Evolutionary conservation across 2,797 vertebrate species (phyloP).

Genomic region (Enteromius trimaculatus): DNA sequence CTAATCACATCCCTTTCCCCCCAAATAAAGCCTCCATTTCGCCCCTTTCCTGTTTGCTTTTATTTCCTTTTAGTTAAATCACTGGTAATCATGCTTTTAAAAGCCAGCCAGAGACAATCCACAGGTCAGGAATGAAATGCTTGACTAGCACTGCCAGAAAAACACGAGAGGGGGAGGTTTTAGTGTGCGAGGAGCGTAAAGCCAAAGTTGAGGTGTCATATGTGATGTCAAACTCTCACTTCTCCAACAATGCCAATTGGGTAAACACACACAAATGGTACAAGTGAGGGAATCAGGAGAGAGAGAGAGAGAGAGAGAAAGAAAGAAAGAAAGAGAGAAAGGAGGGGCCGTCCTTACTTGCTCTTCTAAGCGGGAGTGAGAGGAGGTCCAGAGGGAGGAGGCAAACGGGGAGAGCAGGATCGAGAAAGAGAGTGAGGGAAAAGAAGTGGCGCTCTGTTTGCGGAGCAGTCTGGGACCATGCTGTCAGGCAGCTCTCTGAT

Average conservation of each 20-base stretch:
- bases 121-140: constrained; percentile 29
- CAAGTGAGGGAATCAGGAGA: constrained; percentile 58
- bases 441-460: constrained; percentile 58
- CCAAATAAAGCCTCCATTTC: constrained; percentile 24
- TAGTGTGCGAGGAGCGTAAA: not conserved
- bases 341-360: constrained; percentile 80
- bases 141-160: constrained; percentile 10
- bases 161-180: constrained; percentile 2
- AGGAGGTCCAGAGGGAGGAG: constrained; percentile 71
- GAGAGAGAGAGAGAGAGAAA: constrained; percentile 78
- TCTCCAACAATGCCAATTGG: constrained; percentile 71
- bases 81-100: constrained; percentile 22
- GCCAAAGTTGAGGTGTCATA: constrained; percentile 39
- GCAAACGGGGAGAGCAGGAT: constrained; percentile 60
- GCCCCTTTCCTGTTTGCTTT: constrained; percentile 15
- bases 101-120: constrained; percentile 32
- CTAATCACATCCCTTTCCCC: constrained; percentile 5
- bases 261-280: constrained; percentile 60
- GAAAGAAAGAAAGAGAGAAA: constrained; percentile 76
- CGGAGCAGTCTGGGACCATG: constrained; percentile 67
- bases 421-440: constrained; percentile 60
- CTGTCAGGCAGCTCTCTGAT: constrained; percentile 67
- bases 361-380: constrained; percentile 70
- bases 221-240: constrained; percentile 68
- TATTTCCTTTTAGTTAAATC: not conserved